Evolutionary conservation across 2,888 invertebrate species (phyloP).

Genomic region (Archips xylosteana): DNA sequence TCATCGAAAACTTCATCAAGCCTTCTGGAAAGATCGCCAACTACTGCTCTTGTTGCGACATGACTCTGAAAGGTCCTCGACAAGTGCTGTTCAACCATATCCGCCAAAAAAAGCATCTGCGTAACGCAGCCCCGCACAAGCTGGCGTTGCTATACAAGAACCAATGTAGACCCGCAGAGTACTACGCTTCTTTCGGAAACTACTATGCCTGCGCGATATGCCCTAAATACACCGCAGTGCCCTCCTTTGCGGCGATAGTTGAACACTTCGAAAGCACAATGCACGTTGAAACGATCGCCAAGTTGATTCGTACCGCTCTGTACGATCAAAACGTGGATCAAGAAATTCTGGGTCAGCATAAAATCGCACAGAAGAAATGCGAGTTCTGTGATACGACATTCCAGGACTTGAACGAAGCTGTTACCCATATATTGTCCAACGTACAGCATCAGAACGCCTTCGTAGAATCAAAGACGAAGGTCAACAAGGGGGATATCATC

Average conservation of each 20-base stretch:
- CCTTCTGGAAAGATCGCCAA: slow-evolving; percentile 78
- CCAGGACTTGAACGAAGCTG: slow-evolving; percentile 57
- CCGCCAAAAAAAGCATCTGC: slow-evolving; percentile 78
- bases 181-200: slow-evolving; percentile 79
- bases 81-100: slow-evolving; percentile 81
- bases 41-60: slow-evolving; percentile 77
- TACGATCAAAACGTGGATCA: slow-evolving; percentile 60
- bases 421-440: slow-evolving; percentile 66
- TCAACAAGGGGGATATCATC: slow-evolving; percentile 73
- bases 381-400: slow-evolving; percentile 64
- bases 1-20: slow-evolving; percentile 79
- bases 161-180: slow-evolving; percentile 74
- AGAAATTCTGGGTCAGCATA: slow-evolving; percentile 60
- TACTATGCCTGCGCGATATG: slow-evolving; percentile 76
- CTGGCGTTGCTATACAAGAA: slow-evolving; percentile 72
- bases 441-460: slow-evolving; percentile 67
- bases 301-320: slow-evolving; percentile 66
- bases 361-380: slow-evolving; percentile 62
- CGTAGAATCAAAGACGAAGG: slow-evolving; percentile 58
- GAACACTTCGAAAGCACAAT: slow-evolving; percentile 74
- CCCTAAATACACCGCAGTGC: slow-evolving; percentile 68
- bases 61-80: slow-evolving; percentile 77
- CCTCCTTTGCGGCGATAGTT: slow-evolving; percentile 75
- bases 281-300: slow-evolving; percentile 70
- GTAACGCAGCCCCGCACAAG: slow-evolving; percentile 78